phyloP scores from a whole-genome alignment of 2,888 invertebrate species.

The Cataglyphis albicans region DNA sequence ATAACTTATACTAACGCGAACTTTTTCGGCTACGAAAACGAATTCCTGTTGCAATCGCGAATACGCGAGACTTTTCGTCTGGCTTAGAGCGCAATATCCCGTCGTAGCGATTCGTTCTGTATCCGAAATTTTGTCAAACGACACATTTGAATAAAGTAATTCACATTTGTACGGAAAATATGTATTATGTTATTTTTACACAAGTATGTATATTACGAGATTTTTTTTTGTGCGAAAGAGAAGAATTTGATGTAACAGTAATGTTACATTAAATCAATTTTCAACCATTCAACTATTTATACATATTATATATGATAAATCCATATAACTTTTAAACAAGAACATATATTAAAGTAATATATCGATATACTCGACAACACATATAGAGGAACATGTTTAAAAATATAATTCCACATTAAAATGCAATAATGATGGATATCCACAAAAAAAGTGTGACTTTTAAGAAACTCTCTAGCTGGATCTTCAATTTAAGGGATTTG shows the following conservation, averaged over 20 bases:
- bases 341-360: not conserved
- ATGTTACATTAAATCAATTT: not conserved
- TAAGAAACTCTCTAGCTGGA: not conserved
- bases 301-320: not conserved
- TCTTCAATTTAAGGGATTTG: conserved; percentile 6
- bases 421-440: not conserved
- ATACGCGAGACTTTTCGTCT: conserved; percentile 34
- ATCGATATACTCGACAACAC: not conserved
- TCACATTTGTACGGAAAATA: conserved; percentile 72
- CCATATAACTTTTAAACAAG: not conserved
- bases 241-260: too few species aligned
- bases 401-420: not conserved
- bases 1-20: conserved; percentile 2
- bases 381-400: conserved; percentile 13
- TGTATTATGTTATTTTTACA: conserved; percentile 44
- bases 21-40: conserved; percentile 41
- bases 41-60: conserved; percentile 43
- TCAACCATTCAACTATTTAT: not conserved
- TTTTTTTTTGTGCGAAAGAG: not conserved
- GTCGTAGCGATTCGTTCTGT: conserved; percentile 60
- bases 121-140: conserved; percentile 62
- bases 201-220: not conserved
- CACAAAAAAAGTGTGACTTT: conserved; percentile 1
- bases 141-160: conserved; percentile 73
- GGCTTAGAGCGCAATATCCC: conserved; percentile 52